These are phyloP conservation scores for Callosobruchus maculatus DNA, from an alignment of 2,888 invertebrate genomes.

Conservation along the genomic window DNA sequence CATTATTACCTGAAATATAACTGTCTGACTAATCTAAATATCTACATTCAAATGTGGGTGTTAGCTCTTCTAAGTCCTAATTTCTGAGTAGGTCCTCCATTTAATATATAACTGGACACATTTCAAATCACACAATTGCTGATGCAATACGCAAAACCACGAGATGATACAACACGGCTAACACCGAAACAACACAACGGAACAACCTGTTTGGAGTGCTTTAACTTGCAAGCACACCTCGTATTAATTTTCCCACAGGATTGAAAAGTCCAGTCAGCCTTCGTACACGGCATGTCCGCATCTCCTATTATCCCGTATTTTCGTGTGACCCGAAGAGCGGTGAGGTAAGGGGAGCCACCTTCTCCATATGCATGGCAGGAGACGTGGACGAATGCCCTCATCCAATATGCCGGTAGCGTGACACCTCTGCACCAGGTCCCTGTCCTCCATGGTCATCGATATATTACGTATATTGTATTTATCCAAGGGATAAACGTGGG, in stretches of 20 bases:
- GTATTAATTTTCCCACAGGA: background rate
- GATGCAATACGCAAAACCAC: too few species aligned
- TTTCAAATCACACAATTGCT: too few species aligned
- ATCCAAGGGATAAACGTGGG: background rate
- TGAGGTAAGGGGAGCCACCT: background rate
- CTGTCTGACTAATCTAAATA: too few species aligned
- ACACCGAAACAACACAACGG: too few species aligned
- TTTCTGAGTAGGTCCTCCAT: too few species aligned
- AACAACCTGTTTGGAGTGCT: too few species aligned
- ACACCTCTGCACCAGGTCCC: background rate
- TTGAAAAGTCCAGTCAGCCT: background rate
- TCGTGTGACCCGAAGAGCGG: background rate
- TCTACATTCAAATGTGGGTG: too few species aligned
- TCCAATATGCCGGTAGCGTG: background rate
- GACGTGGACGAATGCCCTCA: background rate
- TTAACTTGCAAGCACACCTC: background rate
- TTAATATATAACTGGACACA: too few species aligned
- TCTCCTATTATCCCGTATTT: background rate
- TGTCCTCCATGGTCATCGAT: background rate
- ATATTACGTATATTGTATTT: background rate
- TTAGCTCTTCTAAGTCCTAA: too few species aligned
- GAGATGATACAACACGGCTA: too few species aligned
- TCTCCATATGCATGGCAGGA: background rate
- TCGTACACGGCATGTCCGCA: background rate
- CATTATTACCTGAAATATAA: too few species aligned